Evolutionary conservation across 1,140 invertebrate genomes (phyloP), one percentile per base, ranked within the genome.

Genomic region (Bathynomus jamesi): DNA sequence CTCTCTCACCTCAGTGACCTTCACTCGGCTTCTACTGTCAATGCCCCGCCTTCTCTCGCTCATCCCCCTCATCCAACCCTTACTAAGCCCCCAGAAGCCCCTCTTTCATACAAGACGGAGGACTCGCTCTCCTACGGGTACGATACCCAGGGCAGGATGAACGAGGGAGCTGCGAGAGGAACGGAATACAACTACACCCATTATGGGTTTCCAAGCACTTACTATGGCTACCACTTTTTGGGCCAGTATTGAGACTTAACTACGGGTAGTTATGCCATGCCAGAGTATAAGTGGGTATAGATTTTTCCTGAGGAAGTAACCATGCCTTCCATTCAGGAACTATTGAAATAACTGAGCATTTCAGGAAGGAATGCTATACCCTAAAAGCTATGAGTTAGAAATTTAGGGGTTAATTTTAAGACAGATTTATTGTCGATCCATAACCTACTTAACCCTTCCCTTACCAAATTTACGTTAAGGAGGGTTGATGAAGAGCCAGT

Each of bases 211-310:
- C 75, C 75, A 24, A 67, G 69, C n/a, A 53, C 70, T 46, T 76
- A 76, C 32, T 76, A 76, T 71, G 72, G 75, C 7, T 76, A 76
- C 69, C 75, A 76, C 64, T 76, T 76, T 65, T 69, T 76, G 28
- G 75, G 75, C n/a, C 75, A 76, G 62, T 76, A 76, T 61, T 76
- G 40, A 76, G 24, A 13, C 5, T n/a, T n/a, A n/a, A n/a, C n/a
- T n/a, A n/a, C n/a, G n/a, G n/a, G n/a, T n/a, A n/a, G n/a, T n/a
- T n/a, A 10, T 67, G 10, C 25, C 1, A 27, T 1, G 27, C 53
- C 5, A 53, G 5, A 40, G 32, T 17, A 8, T 17, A 53, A 17
- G 13, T 17, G 40, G 40, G 40, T 53, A 17, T 21, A 5, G 13
- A 2, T 53, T 1, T 53, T 53, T 1, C 21, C 21, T 53, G n/a